A percentile compares a stretch with the other conserved stretches of the same genome.
Conservation (phyloP, 1,140 invertebrate species). For the Yoshiicerus persimilis region DNA sequence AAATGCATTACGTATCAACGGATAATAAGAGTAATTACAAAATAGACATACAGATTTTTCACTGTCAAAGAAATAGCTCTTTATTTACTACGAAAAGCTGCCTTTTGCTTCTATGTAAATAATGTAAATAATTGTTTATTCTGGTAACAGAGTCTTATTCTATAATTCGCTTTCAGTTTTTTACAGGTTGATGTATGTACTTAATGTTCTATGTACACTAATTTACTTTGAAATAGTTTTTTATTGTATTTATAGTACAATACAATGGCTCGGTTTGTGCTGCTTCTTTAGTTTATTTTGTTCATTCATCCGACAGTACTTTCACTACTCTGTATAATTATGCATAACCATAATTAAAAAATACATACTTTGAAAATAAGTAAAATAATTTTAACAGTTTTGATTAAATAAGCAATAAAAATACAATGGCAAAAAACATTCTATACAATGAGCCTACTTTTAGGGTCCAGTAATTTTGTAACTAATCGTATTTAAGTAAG, state of each 20-base stretch:
- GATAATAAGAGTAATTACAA: no score
- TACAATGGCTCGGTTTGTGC: background rate
- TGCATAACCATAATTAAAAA: no score
- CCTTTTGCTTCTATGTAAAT: background rate
- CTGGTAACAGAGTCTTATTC: background rate
- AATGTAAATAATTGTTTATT: background rate
- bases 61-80: no score
- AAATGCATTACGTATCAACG: no score
- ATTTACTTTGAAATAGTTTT: background rate
- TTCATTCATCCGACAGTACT: background rate
- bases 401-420: no score
- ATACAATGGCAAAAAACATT: background rate
- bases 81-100: background rate
- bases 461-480: no score
- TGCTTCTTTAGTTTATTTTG: background rate
- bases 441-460: background rate
- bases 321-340: no score
- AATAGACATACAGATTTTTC: no score
- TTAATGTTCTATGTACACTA: background rate
- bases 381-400: no score
- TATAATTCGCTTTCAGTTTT: background rate
- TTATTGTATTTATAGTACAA: background rate
- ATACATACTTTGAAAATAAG: no score
- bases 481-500: no score
- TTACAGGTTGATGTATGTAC: no score